Evolutionary conservation across 2,113 vertebrate species (phyloP), one percentile per base, ranked within the genome.

Genomic region (Labeo rohita): DNA sequence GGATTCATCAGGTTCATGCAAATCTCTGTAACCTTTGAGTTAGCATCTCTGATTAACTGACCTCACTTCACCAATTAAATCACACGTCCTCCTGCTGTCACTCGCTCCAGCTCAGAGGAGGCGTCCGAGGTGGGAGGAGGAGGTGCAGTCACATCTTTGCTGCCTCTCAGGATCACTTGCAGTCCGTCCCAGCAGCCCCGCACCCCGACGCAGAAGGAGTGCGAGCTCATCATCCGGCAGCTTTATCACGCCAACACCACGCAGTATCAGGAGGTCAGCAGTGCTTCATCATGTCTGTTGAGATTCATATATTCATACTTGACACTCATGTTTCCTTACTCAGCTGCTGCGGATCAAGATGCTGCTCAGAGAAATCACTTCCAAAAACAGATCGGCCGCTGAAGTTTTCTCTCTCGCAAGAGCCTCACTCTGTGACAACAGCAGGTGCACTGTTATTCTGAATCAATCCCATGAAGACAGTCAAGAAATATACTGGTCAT

Each of bases 251-350:
- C 90, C 89, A 94, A 94, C 85, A 89, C 89, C 66, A 86, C 93
- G 82, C 94, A 94, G 89, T 90, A 91, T 75, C 94, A 94, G 47
- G 93, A 95, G 93, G 94, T 95, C 85, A 90, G 91, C 7, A 84
- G 9, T 7, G 12, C 13, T 4, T 18, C 23, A 34, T 8, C 13
- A 0, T 21, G 28, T 43, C 3, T 59, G 34, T 43, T n/a, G 13
- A 10, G 21, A 18, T 28, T 23, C 6, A 39, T 13, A 11, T 15
- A 7, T 65, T 47, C 34, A 16, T 73, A 21, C 11, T 1, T 15
- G 28, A 73, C 5, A 0, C 18, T 50, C 9, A 7, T 87, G 11
- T 85, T n/a, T 23, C 12, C 8, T 16, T 8, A 73, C 87, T 63
- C 88, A 93, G 95, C 86, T 95, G 54, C 84, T 90, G 82, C 90